phyloP scores from a whole-genome alignment of 2,113 vertebrate species.

The Pholis gunnellus region DNA sequence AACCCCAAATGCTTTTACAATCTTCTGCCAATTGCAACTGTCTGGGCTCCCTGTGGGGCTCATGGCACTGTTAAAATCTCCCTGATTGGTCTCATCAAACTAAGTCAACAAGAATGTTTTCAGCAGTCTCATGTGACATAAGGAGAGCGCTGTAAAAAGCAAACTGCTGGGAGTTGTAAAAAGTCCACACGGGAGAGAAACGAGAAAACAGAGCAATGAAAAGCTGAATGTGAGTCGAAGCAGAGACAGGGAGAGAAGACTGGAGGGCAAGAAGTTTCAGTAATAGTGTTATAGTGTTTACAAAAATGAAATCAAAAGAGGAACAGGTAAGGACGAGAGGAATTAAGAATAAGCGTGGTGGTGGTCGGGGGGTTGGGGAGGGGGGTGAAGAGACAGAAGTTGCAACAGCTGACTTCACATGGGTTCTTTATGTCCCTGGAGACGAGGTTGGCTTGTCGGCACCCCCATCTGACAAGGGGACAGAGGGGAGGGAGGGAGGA shows the following conservation, averaged over 20 bases:
- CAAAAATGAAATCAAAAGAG: slow-evolving; percentile 35
- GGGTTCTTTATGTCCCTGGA: slow-evolving; percentile 73
- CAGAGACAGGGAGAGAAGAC: background rate
- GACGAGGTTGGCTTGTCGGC: slow-evolving; percentile 73
- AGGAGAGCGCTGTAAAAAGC: slow-evolving; percentile 55
- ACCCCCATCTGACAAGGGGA: slow-evolving; percentile 75
- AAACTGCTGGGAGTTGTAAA: slow-evolving; percentile 44
- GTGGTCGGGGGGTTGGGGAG: background rate
- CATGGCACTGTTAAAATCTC: slow-evolving; percentile 63
- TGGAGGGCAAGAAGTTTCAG: background rate
- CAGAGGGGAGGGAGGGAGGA: slow-evolving; percentile 51
- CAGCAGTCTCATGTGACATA: slow-evolving; percentile 58
- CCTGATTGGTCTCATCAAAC: slow-evolving; percentile 55
- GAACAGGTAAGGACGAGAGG: slow-evolving; percentile 55
- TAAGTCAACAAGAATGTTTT: slow-evolving; percentile 69
- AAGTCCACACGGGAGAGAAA: slow-evolving; percentile 14
- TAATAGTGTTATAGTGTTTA: background rate
- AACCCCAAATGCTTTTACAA: slow-evolving; percentile 58
- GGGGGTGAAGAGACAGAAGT: slow-evolving; percentile 69
- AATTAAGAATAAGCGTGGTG: slow-evolving; percentile 40
- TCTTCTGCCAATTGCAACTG: slow-evolving; percentile 62
- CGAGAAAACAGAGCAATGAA: background rate
- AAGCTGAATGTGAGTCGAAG: background rate
- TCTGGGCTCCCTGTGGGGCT: slow-evolving; percentile 59
- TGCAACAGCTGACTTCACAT: slow-evolving; percentile 83